phyloP scores from a whole-genome alignment of 92 coral and sea anemone species.

The Actinernus sp. region DNA sequence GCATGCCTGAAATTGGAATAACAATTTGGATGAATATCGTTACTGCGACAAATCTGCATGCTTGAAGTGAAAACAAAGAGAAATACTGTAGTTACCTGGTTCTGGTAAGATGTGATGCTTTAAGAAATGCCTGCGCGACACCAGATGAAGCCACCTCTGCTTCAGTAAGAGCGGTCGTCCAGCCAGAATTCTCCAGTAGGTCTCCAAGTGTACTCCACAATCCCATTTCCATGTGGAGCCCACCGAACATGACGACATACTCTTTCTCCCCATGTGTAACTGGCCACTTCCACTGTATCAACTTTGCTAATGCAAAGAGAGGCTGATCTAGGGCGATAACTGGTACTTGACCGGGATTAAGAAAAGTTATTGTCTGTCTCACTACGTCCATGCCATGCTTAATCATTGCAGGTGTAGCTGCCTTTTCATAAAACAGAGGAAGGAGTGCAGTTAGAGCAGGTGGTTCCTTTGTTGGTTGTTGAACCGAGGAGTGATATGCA shows the following conservation, averaged over 20 bases:
- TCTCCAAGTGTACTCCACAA: slow-evolving; percentile 43
- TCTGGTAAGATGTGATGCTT: slow-evolving; percentile 51
- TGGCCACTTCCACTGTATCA: slow-evolving; percentile 56
- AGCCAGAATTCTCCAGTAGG: slow-evolving; percentile 45
- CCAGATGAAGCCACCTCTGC: slow-evolving; percentile 67
- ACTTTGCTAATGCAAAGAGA: slow-evolving; percentile 54
- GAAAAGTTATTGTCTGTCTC: slow-evolving; percentile 7
- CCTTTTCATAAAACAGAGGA: slow-evolving; percentile 64
- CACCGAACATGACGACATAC: slow-evolving; percentile 51
- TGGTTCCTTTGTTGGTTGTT: neutral
- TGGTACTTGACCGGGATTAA: slow-evolving; percentile 61
- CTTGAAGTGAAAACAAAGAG: neutral
- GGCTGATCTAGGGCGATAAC: slow-evolving; percentile 49
- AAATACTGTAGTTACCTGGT: slow-evolving; percentile 28
- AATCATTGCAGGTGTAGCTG: slow-evolving; percentile 64
- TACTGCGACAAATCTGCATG: slow-evolving; percentile 3
- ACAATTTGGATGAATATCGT: neutral
- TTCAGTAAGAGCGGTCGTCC: slow-evolving; percentile 51
- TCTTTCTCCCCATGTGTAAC: slow-evolving; percentile 37
- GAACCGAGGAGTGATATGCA: slow-evolving; percentile 40
- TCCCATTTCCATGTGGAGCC: slow-evolving; percentile 60
- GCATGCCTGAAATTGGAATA: slow-evolving; percentile 38
- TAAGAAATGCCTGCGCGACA: slow-evolving; percentile 63
- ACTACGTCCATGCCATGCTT: slow-evolving; percentile 51
- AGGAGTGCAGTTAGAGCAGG: slow-evolving; percentile 51